phyloP scores from a whole-genome alignment of 2,113 vertebrate genomes.

The Melospiza melodia region DNA sequence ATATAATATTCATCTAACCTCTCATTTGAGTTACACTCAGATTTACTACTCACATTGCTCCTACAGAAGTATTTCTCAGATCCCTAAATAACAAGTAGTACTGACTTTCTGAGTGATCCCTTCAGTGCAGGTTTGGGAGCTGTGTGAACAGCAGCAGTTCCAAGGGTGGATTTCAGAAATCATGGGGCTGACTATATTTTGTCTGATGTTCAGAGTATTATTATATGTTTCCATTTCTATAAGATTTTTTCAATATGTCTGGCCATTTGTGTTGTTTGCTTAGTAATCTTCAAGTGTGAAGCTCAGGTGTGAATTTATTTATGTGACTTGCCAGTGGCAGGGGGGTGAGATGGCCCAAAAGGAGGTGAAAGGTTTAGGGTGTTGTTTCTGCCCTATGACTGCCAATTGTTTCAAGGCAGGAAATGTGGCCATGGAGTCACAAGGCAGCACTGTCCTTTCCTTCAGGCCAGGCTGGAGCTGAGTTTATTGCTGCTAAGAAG shows the following conservation, averaged over 20 bases:
- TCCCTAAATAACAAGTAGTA: neutral
- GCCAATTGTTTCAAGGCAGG: neutral
- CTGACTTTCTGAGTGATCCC: neutral
- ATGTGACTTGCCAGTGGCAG: neutral
- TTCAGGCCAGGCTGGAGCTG: neutral
- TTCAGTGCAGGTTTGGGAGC: neutral
- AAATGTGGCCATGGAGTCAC: neutral
- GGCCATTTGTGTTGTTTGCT: neutral
- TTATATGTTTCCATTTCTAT: neutral
- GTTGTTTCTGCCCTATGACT: neutral
- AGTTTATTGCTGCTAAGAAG: neutral
- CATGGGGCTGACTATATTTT: neutral
- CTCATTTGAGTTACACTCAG: neutral
- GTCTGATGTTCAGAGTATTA: neutral
- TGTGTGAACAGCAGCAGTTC: neutral
- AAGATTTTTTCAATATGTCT: neutral
- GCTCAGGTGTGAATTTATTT: neutral
- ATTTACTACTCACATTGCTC: neutral
- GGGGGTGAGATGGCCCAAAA: neutral
- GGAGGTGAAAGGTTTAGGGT: neutral
- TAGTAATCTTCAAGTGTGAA: neutral
- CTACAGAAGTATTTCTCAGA: neutral
- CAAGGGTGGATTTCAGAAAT: neutral
- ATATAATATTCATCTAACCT: neutral
- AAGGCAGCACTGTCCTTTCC: neutral